Conservation (phyloP, 1,140 invertebrate genomes). For the Sinonovacula constricta region DNA sequence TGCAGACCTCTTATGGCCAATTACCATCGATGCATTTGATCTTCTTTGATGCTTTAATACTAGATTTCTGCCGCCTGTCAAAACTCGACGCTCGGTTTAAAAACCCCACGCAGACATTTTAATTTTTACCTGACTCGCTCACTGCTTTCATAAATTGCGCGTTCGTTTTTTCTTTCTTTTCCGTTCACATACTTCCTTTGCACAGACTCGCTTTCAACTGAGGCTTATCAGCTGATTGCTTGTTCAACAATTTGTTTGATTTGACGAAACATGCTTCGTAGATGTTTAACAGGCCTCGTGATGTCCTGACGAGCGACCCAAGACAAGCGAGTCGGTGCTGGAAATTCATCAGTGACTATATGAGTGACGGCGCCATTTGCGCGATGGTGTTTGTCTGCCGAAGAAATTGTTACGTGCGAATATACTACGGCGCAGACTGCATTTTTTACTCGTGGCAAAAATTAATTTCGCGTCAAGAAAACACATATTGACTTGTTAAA, state of each 20-base stretch:
- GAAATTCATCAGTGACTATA: not conserved
- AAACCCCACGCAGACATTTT: too few relatives aligned
- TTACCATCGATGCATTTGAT: not conserved
- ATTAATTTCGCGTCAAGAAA: not conserved
- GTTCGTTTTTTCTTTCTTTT: too few relatives aligned
- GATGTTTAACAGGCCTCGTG: not conserved
- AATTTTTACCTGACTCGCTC: too few relatives aligned
- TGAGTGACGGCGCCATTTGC: not conserved
- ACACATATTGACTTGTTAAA: not conserved
- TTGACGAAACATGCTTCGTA: too few relatives aligned
- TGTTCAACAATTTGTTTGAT: too few relatives aligned
- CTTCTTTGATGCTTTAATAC: too few relatives aligned
- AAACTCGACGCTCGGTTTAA: too few relatives aligned
- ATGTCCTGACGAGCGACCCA: not conserved
- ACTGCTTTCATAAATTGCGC: too few relatives aligned
- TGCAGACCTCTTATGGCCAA: not conserved
- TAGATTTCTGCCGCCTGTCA: too few relatives aligned
- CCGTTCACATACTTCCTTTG: too few relatives aligned
- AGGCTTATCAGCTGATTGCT: too few relatives aligned
- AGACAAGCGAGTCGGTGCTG: not conserved
- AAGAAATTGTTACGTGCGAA: not conserved
- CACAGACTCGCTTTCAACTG: too few relatives aligned
- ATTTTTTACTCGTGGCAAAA: not conserved
- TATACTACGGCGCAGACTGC: not conserved
- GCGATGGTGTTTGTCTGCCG: not conserved